A percentile compares a stretch with the other conserved stretches of the same genome.
Evolutionary conservation across 2,888 invertebrate genomes (phyloP).

Genomic region (Seira ritae): DNA sequence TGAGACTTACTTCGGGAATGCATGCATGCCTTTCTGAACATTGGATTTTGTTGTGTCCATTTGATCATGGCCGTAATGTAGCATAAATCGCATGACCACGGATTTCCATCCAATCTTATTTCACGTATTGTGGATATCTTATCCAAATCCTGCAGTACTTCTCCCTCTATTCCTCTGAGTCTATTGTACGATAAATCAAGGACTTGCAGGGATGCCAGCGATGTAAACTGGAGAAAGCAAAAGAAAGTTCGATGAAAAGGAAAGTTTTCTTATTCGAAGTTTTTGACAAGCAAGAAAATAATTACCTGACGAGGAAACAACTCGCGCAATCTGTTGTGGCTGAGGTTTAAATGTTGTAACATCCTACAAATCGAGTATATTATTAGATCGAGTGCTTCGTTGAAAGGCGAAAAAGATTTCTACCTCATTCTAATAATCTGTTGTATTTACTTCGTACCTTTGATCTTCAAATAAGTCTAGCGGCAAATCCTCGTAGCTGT

Average conservation of each 20-base stretch:
- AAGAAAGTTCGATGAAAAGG: too few relatives aligned
- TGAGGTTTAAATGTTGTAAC: constrained; percentile 83
- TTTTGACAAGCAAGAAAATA: too few relatives aligned
- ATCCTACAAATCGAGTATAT: constrained; percentile 73
- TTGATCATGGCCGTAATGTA: constrained; percentile 79
- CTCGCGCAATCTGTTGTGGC: constrained; percentile 82
- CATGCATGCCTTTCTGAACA: constrained; percentile 63
- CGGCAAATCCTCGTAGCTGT: constrained; percentile 80
- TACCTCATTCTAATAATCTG: too few relatives aligned
- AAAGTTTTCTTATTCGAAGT: too few relatives aligned
- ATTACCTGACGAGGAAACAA: constrained; percentile 77
- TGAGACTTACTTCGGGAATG: constrained; percentile 60
- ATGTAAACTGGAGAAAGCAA: constrained; percentile 78
- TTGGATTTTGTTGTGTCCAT: constrained; percentile 66
- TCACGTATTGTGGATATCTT: constrained; percentile 72
- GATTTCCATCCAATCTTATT: constrained; percentile 79
- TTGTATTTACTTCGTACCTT: too few relatives aligned
- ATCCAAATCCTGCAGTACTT: constrained; percentile 80
- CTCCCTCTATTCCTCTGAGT: constrained; percentile 81
- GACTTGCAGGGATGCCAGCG: constrained; percentile 78
- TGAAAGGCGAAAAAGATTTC: too few relatives aligned
- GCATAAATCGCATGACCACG: constrained; percentile 84
- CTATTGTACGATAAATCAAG: constrained; percentile 86
- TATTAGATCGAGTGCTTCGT: constrained; percentile 72
- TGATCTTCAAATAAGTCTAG: constrained; percentile 80